Base-by-base conservation (phyloP, 2,888 invertebrate genomes). In the Apomyelois bistriatella region DNA sequence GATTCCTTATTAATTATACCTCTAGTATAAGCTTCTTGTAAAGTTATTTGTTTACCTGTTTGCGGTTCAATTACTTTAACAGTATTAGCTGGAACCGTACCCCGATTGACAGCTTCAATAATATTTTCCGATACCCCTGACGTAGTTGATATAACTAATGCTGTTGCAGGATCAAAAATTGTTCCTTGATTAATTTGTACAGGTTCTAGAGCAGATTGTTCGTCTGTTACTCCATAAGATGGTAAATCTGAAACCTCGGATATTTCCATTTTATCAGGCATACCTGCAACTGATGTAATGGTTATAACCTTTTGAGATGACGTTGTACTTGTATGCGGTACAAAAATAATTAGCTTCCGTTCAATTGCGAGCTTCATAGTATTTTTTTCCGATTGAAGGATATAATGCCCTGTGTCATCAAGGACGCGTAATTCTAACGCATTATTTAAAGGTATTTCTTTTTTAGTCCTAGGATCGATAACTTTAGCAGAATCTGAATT, bases 401-500 rank as follows among this genome's bases (percentile, higher is more conserved):
- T 91, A 53, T 97, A 98, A 72, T 94, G 94, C 0, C 97, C 97
- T 6, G 93, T 94, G 15, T 92, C 90, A 74, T 97, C 95, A 52
- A 98, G 79, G 52, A 98, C 92, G 60, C 93, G 93, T 66, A 94
- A 95, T 62, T 96, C 95, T 58, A 98, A 85, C 53, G 96, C 96
- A 67, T 94, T 92, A 5, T 91, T 74, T 10, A 97, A 77, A 3
- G 94, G 90, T 13, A 95, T 80, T 73, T 93, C 93, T 71, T 94
- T 93, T 50, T 93, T 93, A 54, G 93, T 93, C 61, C 91, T 92
- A 1, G 95, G 94, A 77, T 98, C 97, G 28, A 96, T 81, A 0
- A 98, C 96, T 51, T 93, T 85, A 10, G 96, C 97, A 0, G 97
- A 98, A 59, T 94, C 91, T 12, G 95, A 93, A 82, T 98, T 95